phyloP scores from a whole-genome alignment of 1,140 invertebrate genomes.

The Sinella curviseta region DNA sequence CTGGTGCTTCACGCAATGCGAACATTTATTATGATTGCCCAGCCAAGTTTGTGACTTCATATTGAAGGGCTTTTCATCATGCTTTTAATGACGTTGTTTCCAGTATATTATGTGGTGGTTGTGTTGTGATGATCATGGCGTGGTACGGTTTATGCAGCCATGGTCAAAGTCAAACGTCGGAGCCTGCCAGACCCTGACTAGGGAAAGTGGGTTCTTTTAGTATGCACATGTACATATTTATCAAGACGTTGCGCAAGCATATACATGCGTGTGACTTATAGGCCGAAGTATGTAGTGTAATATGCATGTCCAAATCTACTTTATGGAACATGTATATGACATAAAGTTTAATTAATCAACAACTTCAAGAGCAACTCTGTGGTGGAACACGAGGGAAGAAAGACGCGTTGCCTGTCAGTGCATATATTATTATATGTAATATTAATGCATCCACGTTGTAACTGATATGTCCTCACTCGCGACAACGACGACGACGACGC shows the following conservation, averaged over 20 bases:
- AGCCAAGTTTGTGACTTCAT: not conserved
- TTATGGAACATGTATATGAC: slow-evolving; percentile 23
- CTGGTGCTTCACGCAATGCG: not conserved
- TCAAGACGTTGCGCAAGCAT: no score
- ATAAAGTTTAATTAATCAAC: slow-evolving; percentile 24
- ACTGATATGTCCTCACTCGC: slow-evolving; percentile 13
- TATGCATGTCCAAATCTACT: slow-evolving; percentile 1
- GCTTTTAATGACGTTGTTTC: not conserved
- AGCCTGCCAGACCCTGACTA: no score
- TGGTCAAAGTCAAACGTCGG: no score
- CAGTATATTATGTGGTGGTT: not conserved
- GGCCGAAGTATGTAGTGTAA: not conserved
- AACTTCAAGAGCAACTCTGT: not conserved
- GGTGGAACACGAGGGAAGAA: not conserved
- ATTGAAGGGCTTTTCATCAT: not conserved
- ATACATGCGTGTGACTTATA: not conserved
- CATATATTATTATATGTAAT: not conserved
- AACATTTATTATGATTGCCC: not conserved
- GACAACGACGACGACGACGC: not conserved
- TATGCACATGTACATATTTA: no score
- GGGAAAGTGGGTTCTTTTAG: no score
- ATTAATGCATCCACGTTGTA: not conserved
- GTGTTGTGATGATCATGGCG: not conserved
- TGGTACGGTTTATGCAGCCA: no score
- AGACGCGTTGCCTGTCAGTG: not conserved